phyloP scores from a whole-genome alignment of 2,113 vertebrate genomes.

The Tapirus terrestris region DNA sequence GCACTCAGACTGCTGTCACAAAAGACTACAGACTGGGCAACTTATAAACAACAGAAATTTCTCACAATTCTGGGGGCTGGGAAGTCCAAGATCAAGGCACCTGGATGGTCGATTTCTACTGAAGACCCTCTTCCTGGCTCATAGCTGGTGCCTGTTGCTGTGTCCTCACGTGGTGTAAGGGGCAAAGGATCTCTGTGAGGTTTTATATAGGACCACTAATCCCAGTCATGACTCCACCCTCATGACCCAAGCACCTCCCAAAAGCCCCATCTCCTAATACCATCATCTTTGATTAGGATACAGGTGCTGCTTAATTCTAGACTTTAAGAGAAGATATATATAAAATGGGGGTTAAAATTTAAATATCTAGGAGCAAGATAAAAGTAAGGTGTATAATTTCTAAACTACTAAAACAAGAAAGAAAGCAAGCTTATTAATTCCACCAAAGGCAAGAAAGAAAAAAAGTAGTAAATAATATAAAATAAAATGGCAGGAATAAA shows the following conservation, averaged over 20 bases:
- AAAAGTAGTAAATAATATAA: not conserved
- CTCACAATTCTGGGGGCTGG: not conserved
- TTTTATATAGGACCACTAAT: not conserved
- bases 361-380: not conserved
- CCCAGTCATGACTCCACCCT: not conserved
- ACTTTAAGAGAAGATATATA: not conserved
- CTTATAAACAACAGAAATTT: not conserved
- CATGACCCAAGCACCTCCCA: not conserved
- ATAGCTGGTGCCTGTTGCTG: not conserved
- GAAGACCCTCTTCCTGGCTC: not conserved
- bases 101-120: not conserved
- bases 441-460: not conserved
- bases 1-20: not conserved
- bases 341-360: not conserved
- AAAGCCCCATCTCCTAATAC: not conserved
- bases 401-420: slow-evolving; percentile 1
- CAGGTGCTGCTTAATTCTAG: not conserved
- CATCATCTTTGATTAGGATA: not conserved
- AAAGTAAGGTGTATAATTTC: slow-evolving; percentile 4
- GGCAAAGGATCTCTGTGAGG: not conserved
- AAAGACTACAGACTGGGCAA: not conserved
- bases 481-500: slow-evolving; percentile 17
- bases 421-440: not conserved
- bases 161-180: not conserved
- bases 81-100: not conserved